These are phyloP conservation scores for Lagenorhynchus albirostris DNA, from an alignment of 2,113 vertebrate genomes.

Conservation along the genomic window DNA sequence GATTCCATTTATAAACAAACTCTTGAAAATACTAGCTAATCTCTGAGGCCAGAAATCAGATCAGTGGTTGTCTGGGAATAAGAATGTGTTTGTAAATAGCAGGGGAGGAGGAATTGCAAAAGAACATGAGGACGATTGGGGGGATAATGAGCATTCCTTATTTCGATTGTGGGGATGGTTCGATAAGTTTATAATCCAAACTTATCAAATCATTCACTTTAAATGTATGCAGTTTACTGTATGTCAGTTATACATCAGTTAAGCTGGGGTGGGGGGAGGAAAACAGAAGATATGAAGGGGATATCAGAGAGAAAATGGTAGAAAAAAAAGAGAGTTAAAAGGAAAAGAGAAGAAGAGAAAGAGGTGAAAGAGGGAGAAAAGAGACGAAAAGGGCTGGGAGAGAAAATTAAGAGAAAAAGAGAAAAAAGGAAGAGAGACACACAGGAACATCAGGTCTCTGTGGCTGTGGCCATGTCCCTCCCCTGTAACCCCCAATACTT, in stretches of 20 bases:
- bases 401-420: neutral
- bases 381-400: neutral
- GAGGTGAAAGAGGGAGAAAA: neutral
- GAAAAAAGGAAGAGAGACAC: neutral
- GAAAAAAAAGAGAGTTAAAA: neutral
- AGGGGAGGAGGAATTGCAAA: neutral
- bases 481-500: fast-evolving
- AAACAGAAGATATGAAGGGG: neutral
- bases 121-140: neutral
- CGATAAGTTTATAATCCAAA: neutral
- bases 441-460: too few relatives aligned
- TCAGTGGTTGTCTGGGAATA: neutral
- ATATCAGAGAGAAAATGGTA: neutral
- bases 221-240: neutral
- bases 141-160: neutral
- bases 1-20: neutral
- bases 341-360: neutral
- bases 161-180: neutral
- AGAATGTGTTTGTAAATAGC: neutral
- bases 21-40: neutral
- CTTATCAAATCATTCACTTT: neutral
- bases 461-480: neutral
- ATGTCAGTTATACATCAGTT: neutral
- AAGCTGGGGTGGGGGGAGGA: neutral
- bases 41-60: neutral